phyloP scores from a whole-genome alignment of 1,140 invertebrate species.

The Aphidius ervi region DNA sequence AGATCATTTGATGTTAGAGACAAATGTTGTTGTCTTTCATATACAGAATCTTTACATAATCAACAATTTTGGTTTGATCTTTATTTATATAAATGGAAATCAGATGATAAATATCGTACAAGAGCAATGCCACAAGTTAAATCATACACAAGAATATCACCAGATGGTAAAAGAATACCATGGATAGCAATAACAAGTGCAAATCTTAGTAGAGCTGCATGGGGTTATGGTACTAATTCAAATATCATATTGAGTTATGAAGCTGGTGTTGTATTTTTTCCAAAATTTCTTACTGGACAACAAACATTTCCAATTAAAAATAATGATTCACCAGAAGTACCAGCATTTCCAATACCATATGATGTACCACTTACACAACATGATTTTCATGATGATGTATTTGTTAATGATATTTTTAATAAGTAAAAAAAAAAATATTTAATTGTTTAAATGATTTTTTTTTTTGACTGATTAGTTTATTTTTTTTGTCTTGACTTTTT shows the following conservation, averaged over 20 bases:
- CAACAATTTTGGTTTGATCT: slow-evolving; percentile 80
- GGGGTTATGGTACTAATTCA: slow-evolving; percentile 64
- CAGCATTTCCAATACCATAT: too few relatives aligned
- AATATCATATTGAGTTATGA: slow-evolving; percentile 73
- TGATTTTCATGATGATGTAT: too few relatives aligned
- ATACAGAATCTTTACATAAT: slow-evolving; percentile 69
- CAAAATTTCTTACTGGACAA: slow-evolving; percentile 70
- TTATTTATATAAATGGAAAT: slow-evolving; percentile 66
- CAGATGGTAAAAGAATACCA: slow-evolving; percentile 60
- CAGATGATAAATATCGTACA: slow-evolving; percentile 62
- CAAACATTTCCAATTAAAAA: too few relatives aligned
- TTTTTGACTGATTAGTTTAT: neutral
- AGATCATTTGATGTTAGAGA: slow-evolving; percentile 77
- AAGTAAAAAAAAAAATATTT: too few relatives aligned
- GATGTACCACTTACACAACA: too few relatives aligned
- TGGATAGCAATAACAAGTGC: slow-evolving; percentile 89
- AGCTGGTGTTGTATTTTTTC: slow-evolving; percentile 85
- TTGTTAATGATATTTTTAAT: too few relatives aligned
- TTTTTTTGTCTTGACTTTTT: too few relatives aligned
- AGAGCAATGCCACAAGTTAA: slow-evolving; percentile 93
- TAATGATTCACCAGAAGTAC: too few relatives aligned
- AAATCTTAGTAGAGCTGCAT: slow-evolving; percentile 93
- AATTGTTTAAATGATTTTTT: too few relatives aligned
- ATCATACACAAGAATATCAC: slow-evolving; percentile 76
- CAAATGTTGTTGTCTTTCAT: slow-evolving; percentile 87